A percentile compares a stretch with the other conserved stretches of the same genome.
Evolutionary conservation across 2,113 vertebrate genomes (phyloP).

Genomic region (Phodopus roborovskii): DNA sequence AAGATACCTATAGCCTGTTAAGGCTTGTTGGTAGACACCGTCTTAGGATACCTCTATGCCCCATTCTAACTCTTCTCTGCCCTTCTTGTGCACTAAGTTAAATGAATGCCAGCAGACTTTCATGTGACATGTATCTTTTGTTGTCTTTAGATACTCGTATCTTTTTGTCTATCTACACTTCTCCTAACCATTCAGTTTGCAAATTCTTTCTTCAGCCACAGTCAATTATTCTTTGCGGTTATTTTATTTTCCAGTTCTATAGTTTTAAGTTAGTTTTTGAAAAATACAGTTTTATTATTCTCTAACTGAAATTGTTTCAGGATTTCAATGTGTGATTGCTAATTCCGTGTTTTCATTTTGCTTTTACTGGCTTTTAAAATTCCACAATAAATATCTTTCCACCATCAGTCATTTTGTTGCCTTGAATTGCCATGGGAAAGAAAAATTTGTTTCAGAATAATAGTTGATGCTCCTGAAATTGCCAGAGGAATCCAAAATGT

Average conservation of each 20-base stretch:
- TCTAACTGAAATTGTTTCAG: background rate
- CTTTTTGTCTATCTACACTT: background rate
- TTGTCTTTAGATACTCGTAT: background rate
- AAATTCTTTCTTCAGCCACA: background rate
- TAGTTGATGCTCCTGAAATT: background rate
- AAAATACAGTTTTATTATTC: background rate
- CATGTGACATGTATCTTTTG: background rate
- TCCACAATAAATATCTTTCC: background rate
- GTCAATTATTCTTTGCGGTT: background rate
- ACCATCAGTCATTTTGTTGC: background rate
- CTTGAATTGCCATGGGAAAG: background rate
- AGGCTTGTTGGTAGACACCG: background rate
- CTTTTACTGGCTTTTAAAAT: background rate
- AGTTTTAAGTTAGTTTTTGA: constrained; percentile 10
- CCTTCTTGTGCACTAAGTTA: background rate
- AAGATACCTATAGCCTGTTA: background rate
- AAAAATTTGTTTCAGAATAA: background rate
- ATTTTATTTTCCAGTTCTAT: background rate
- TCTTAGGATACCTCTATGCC: background rate
- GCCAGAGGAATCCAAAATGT: background rate
- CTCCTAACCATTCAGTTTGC: background rate
- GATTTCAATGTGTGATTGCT: background rate
- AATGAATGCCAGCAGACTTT: background rate
- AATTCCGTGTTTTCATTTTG: background rate
- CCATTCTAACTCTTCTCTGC: background rate